A percentile compares a stretch with the other conserved stretches of the same genome.
Conservation (phyloP, 2,113 vertebrate species). For the Microcebus tavaratra region DNA sequence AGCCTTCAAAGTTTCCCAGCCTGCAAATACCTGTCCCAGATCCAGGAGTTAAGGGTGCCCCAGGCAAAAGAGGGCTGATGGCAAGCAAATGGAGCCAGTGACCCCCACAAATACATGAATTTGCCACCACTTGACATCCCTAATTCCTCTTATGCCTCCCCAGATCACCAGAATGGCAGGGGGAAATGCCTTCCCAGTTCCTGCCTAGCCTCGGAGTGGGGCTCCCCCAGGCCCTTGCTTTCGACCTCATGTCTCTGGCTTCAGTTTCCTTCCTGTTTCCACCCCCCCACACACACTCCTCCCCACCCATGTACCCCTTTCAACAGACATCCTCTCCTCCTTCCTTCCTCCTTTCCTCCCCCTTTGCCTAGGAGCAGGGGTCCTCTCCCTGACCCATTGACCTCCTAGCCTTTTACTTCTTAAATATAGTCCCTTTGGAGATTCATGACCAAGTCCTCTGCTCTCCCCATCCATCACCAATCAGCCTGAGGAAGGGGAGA, state of each 20-base stretch:
- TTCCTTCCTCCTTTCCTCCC: conserved; percentile 77
- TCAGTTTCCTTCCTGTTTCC: conserved; percentile 82
- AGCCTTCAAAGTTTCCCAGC: neutral
- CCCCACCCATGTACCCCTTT: conserved; percentile 79
- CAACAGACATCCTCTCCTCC: conserved; percentile 81
- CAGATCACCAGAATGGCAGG: conserved; percentile 2
- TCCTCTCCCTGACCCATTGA: conserved; percentile 2
- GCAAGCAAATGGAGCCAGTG: neutral
- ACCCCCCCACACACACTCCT: conserved; percentile 63
- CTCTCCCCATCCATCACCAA: neutral
- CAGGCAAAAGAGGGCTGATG: neutral
- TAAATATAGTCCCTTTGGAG: neutral
- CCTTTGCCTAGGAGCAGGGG: conserved; percentile 68
- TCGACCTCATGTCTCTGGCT: conserved; percentile 79
- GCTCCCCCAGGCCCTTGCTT: conserved; percentile 74
- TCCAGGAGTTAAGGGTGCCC: neutral
- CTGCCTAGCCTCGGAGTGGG: conserved; percentile 60
- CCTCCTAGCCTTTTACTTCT: neutral
- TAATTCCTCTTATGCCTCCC: conserved; percentile 14
- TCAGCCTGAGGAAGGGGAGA: neutral
- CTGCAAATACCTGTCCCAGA: neutral
- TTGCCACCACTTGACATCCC: neutral
- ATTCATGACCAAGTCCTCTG: neutral
- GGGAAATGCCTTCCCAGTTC: conserved; percentile 63
- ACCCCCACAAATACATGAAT: neutral